Base-by-base conservation (phyloP, 2,797 vertebrate species). In the Hemibagrus guttatus region DNA sequence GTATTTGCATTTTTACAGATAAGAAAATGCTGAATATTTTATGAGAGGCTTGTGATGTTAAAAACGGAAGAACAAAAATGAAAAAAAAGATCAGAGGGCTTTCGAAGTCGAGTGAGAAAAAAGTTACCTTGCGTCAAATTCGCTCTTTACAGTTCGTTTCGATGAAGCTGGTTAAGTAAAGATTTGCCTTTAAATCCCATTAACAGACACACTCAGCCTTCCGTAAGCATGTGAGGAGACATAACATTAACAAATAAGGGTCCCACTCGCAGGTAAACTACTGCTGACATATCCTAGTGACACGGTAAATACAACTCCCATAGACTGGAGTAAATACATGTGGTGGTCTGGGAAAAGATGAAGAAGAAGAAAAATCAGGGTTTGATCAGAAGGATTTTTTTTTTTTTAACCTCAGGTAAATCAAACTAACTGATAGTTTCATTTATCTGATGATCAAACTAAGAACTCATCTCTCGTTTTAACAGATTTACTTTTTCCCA, bases 101-200 rank as follows among this genome's bases (percentile, higher is more conserved):
- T 16, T 5, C 7, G 5, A 42, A n/a, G 11, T 21, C 23, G 21
- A 82, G 1, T 52, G 80, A n/a, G n/a, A n/a, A 54, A 35, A 83
- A 54, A 54, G 46, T 68, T 68, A 13, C 19, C 19, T 6, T 68
- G 42, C 61, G 31, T 66, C 2, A 13, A 31, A 6, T 31, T 78
- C 9, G 11, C 52, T 78, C 7, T 56, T 58, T 61, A 39, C 56
- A 39, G 56, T 28, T 26, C 12, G 5, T 80, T 80, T 61, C 14
- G n/a, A 82, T 49, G 49, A 54, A 69, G 46, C 17, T 68, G 81
- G n/a, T 49, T 68, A 82, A 52, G 46, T 82, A 46, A 31, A 14
- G 17, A 54, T 66, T 68, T 35, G 28, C 28, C 9, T 11, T 54
- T 19, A 21, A 21, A 21, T 82, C 4, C 16, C 46, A 31, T 66